Evolutionary conservation across 2,797 vertebrate genomes (phyloP).

Genomic region (Meda fulgida): DNA sequence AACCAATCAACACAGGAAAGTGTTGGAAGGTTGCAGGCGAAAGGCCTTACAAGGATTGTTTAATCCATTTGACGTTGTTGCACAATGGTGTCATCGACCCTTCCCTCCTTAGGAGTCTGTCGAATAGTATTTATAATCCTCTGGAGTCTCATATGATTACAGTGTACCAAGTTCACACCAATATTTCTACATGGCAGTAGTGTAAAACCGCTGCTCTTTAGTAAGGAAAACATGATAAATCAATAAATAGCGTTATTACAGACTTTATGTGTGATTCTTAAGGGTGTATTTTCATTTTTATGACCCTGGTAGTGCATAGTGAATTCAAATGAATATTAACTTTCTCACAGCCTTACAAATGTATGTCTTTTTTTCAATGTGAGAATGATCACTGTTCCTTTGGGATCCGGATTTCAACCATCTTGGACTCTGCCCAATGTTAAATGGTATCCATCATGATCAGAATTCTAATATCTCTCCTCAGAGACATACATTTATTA

Average conservation of each 20-base stretch:
- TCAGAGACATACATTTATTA: conserved; percentile 76
- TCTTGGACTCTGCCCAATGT: conserved; percentile 80
- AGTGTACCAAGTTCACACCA: conserved; percentile 54
- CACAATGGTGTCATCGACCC: conserved; percentile 56
- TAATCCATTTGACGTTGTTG: conserved; percentile 49
- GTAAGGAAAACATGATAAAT: conserved; percentile 54
- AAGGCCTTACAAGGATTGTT: conserved; percentile 44
- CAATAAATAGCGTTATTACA: conserved; percentile 40
- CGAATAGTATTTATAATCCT: conserved; percentile 55
- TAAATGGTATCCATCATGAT: conserved; percentile 82
- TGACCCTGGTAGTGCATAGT: conserved; percentile 1
- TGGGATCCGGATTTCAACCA: conserved; percentile 36
- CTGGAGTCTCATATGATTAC: conserved; percentile 31
- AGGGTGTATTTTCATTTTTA: conserved; percentile 18
- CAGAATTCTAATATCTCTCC: conserved; percentile 74
- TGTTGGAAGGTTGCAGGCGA: conserved; percentile 20
- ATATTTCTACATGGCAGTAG: conserved; percentile 55
- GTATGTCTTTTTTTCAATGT: not conserved
- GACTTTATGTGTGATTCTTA: conserved; percentile 35
- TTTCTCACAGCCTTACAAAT: conserved; percentile 33
- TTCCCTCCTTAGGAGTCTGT: conserved; percentile 53
- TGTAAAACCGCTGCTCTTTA: conserved; percentile 41
- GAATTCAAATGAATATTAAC: conserved; percentile 31
- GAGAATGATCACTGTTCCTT: conserved; percentile 30
- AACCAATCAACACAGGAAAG: conserved; percentile 23